phyloP scores from a whole-genome alignment of 1,140 invertebrate genomes.

The Neuroterus valhalla region DNA sequence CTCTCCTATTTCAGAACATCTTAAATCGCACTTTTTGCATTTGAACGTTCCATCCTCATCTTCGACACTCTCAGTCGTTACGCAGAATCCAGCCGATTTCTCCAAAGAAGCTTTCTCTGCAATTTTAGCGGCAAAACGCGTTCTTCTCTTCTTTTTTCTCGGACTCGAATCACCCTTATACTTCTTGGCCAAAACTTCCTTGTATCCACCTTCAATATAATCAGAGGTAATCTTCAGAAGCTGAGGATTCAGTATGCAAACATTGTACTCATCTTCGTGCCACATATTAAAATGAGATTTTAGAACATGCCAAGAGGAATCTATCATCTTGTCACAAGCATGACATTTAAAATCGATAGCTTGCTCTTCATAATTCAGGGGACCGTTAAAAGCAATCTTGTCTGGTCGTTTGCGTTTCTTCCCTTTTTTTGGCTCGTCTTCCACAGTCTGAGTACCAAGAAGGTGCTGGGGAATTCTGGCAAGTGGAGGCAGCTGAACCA shows the following conservation, averaged over 20 bases:
- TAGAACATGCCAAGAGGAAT: conserved; percentile 59
- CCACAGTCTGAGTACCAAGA: neutral
- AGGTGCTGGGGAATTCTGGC: conserved; percentile 41
- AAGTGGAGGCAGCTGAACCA: conserved; percentile 40
- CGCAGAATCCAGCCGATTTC: conserved; percentile 56
- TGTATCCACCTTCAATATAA: conserved; percentile 57
- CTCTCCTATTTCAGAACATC: conserved; percentile 63
- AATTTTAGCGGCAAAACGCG: conserved; percentile 59
- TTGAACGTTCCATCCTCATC: conserved; percentile 70
- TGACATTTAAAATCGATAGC: conserved; percentile 64
- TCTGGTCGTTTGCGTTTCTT: conserved; percentile 38
- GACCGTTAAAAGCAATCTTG: conserved; percentile 61
- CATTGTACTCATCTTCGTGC: conserved; percentile 59
- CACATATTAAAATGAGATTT: conserved; percentile 59
- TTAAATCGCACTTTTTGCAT: conserved; percentile 76
- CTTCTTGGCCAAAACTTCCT: conserved; percentile 55
- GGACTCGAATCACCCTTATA: conserved; percentile 49
- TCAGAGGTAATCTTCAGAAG: conserved; percentile 54
- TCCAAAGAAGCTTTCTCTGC: conserved; percentile 38
- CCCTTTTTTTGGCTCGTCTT: neutral
- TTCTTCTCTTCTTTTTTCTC: conserved; percentile 51
- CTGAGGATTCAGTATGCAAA: conserved; percentile 49
- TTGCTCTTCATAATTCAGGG: conserved; percentile 34
- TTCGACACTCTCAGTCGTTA: conserved; percentile 60
- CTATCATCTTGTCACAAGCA: conserved; percentile 64